These are phyloP conservation scores for Coelinius sp. DNA, from an alignment of 2,888 invertebrate species.

Conservation along the genomic window DNA sequence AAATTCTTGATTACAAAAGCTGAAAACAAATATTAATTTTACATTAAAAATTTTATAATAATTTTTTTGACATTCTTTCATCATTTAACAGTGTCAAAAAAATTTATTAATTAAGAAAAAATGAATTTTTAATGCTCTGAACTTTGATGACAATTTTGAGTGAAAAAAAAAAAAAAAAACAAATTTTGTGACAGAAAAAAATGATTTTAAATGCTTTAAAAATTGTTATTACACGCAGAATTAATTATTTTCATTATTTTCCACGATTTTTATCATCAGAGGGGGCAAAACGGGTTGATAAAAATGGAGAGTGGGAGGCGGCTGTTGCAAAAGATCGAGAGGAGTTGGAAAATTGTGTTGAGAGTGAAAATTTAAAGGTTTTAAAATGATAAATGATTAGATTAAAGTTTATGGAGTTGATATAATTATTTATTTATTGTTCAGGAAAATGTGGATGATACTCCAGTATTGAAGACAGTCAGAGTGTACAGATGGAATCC, in stretches of 20 bases:
- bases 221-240: neutral
- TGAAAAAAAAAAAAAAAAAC: neutral
- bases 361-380: neutral
- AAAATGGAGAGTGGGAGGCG: constrained; percentile 3
- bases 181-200: neutral
- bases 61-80: no score
- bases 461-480: constrained; percentile 51
- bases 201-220: neutral
- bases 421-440: neutral
- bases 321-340: constrained; percentile 26
- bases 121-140: neutral
- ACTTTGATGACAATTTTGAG: neutral
- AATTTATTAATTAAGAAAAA: neutral
- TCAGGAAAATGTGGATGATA: neutral
- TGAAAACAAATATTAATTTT: neutral
- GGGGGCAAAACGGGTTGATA: neutral
- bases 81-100: no score
- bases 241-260: no score
- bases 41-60: no score
- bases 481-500: constrained; percentile 74
- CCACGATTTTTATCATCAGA: neutral
- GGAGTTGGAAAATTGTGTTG: constrained; percentile 28
- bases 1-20: neutral
- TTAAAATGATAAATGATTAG: neutral
- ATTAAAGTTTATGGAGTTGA: neutral